Conservation (phyloP, 2,797 vertebrate species). For the Parambassis ranga region DNA sequence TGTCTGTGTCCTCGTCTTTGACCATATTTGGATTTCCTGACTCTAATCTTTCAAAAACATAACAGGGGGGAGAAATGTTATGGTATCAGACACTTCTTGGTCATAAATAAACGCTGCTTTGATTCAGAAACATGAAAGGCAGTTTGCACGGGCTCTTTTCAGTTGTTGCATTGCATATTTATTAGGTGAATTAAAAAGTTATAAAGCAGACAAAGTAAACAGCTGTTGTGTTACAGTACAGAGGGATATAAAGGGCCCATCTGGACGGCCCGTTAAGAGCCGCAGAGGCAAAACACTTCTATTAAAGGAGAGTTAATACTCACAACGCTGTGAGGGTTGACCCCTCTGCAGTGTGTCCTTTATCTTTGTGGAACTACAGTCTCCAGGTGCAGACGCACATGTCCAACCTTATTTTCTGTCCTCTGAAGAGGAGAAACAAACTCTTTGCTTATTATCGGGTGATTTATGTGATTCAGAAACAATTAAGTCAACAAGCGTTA, state of each 20-base stretch:
- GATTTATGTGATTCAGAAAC: slow-evolving; percentile 3
- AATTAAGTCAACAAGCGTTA: background rate
- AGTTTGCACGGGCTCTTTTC: background rate
- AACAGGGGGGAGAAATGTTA: background rate
- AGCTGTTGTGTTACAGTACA: slow-evolving; percentile 20
- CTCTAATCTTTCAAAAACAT: background rate
- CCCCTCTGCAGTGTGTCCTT: slow-evolving; percentile 15
- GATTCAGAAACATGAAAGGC: background rate
- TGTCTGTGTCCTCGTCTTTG: background rate
- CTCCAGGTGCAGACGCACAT: background rate
- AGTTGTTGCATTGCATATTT: slow-evolving; percentile 29
- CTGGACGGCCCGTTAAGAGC: slow-evolving; percentile 30
- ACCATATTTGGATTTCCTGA: background rate
- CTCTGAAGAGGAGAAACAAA: background rate
- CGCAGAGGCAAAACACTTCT: slow-evolving; percentile 12
- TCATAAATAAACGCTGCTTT: background rate
- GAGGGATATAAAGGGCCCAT: slow-evolving; percentile 20
- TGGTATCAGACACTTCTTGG: background rate
- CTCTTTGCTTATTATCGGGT: background rate
- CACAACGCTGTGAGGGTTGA: background rate
- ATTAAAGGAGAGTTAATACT: slow-evolving; percentile 45
- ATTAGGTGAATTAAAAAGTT: slow-evolving; percentile 27
- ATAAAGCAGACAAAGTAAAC: slow-evolving; percentile 30
- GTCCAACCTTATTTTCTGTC: background rate
- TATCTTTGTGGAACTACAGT: slow-evolving; percentile 5